Percentiles rank a stretch among this genome's conserved stretches.
Evolutionary conservation across 2,888 invertebrate species (phyloP).

Genomic region (Coleophora deauratella): DNA sequence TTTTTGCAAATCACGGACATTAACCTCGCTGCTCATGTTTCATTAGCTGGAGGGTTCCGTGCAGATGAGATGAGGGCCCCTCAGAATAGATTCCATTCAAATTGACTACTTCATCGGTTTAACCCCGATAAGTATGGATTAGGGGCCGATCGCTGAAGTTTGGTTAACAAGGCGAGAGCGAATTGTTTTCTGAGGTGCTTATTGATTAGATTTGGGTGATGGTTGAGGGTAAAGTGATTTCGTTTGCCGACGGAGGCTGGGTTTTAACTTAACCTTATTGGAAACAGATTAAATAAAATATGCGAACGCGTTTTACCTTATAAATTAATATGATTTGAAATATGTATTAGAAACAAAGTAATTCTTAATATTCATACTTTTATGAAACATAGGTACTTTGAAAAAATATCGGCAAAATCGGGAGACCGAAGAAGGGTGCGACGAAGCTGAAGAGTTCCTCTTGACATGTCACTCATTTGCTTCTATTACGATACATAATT

Average conservation of each 20-base stretch:
- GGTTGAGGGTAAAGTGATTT: neutral
- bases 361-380: too few species aligned
- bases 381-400: too few species aligned
- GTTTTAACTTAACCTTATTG: too few species aligned
- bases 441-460: too few species aligned
- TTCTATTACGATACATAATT: too few species aligned
- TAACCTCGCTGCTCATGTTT: conserved; percentile 41
- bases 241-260: neutral
- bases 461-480: too few species aligned
- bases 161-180: conserved; percentile 43
- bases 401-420: too few species aligned
- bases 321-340: too few species aligned
- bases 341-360: too few species aligned
- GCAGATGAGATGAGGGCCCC: conserved; percentile 24
- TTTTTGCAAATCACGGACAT: conserved; percentile 25
- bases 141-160: conserved; percentile 38
- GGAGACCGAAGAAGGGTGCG: too few species aligned
- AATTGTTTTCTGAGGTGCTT: conserved; percentile 36
- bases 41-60: conserved; percentile 42
- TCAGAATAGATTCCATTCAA: conserved; percentile 48
- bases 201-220: conserved; percentile 11
- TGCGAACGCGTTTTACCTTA: too few species aligned
- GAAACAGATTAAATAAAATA: too few species aligned
- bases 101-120: conserved; percentile 63
- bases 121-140: conserved; percentile 55